Evolutionary conservation across 2,797 vertebrate species (phyloP).

Genomic region (Propithecus deckenii): DNA sequence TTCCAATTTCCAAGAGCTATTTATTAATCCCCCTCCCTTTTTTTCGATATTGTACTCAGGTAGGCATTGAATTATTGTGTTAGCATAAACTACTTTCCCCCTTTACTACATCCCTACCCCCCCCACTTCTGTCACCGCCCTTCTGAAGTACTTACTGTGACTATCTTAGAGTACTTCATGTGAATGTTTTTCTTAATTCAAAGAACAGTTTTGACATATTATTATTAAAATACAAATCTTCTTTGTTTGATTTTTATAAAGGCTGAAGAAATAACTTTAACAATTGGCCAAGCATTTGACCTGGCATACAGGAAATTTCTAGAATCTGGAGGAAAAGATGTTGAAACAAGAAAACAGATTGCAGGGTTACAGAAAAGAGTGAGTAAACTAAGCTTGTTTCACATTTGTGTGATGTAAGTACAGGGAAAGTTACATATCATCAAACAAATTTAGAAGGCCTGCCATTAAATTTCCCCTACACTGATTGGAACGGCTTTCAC

Average conservation of each 20-base stretch:
- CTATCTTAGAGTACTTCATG: background rate
- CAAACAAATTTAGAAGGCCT: slow-evolving; percentile 58
- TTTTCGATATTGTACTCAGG: background rate
- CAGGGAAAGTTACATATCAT: slow-evolving; percentile 58
- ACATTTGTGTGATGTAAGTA: slow-evolving; percentile 22
- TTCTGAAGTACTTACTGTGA: background rate
- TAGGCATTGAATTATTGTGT: background rate
- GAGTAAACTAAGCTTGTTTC: slow-evolving; percentile 73
- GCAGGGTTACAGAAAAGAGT: slow-evolving; percentile 96
- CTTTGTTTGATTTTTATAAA: slow-evolving; percentile 83
- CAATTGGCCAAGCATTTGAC: slow-evolving; percentile 98
- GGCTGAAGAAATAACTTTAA: slow-evolving; percentile 99
- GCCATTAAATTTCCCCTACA: slow-evolving; percentile 66
- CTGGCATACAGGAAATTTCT: slow-evolving; percentile 99
- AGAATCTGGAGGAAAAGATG: slow-evolving; percentile 98
- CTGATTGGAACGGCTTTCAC: slow-evolving; percentile 64
- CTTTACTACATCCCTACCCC: background rate
- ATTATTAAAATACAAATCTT: slow-evolving; percentile 61
- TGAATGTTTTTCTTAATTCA: background rate
- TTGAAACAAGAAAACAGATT: slow-evolving; percentile 98
- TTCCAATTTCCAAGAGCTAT: background rate
- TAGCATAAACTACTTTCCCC: background rate
- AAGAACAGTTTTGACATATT: background rate
- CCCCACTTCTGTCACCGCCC: background rate
- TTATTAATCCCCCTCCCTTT: background rate